Evolutionary conservation across 2,888 invertebrate genomes (phyloP).

Genomic region (Caenorhabditis virilis): DNA sequence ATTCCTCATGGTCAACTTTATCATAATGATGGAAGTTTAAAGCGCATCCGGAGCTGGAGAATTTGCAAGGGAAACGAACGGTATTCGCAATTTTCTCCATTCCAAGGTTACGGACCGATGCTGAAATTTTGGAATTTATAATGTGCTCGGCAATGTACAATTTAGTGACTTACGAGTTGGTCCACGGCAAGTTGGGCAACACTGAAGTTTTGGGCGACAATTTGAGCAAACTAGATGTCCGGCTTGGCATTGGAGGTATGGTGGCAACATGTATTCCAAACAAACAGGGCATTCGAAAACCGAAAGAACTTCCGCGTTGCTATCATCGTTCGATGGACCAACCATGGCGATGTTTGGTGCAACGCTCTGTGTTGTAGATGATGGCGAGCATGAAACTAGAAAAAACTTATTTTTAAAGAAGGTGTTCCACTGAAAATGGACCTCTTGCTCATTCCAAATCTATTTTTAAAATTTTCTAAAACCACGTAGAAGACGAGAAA

Average conservation of each 20-base stretch:
- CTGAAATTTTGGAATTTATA: slow-evolving; percentile 69
- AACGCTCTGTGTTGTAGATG: slow-evolving; percentile 27
- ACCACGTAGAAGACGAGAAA: too few relatives aligned
- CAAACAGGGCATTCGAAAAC: slow-evolving; percentile 79
- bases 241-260: slow-evolving; percentile 86
- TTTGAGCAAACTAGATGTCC: slow-evolving; percentile 97
- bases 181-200: slow-evolving; percentile 97
- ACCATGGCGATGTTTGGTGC: slow-evolving; percentile 42
- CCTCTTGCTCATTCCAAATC: neutral
- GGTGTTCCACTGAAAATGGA: neutral
- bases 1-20: slow-evolving; percentile 97
- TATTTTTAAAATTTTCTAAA: slow-evolving; percentile 2
- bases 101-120: slow-evolving; percentile 94
- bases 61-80: slow-evolving; percentile 98
- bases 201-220: slow-evolving; percentile 92
- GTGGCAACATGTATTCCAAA: slow-evolving; percentile 98
- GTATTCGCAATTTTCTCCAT: slow-evolving; percentile 99
- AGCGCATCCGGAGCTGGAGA: slow-evolving; percentile 90
- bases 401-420: neutral
- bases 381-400: slow-evolving; percentile 8
- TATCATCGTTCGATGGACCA: slow-evolving; percentile 36
- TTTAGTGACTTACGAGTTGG: slow-evolving; percentile 78
- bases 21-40: slow-evolving; percentile 76
- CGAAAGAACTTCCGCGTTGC: slow-evolving; percentile 52
- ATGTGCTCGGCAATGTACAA: neutral